Evolutionary conservation across 2,888 invertebrate genomes (phyloP).

Genomic region (Psylliodes chrysocephalus): DNA sequence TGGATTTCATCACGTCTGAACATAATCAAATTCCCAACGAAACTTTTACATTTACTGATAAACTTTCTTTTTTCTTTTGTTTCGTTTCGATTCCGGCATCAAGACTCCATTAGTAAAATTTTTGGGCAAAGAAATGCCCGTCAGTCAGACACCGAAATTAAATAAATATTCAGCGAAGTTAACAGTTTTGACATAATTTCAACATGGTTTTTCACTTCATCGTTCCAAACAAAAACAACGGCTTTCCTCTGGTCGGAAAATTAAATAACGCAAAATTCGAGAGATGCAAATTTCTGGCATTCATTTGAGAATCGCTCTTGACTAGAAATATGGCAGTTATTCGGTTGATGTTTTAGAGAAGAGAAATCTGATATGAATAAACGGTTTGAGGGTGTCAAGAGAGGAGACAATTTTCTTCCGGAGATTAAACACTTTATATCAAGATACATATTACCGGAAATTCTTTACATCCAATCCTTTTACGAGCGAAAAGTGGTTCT

Average conservation of each 20-base stretch:
- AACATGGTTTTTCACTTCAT: constrained; percentile 40
- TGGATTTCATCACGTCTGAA: no score
- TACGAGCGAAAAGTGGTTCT: no score
- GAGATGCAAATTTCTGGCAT: constrained; percentile 34
- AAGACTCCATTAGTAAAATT: constrained; percentile 30
- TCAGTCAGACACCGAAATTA: constrained; percentile 26
- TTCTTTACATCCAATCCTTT: no score
- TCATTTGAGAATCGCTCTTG: constrained; percentile 32
- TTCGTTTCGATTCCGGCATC: constrained; percentile 13
- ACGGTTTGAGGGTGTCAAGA: no score
- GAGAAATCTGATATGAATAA: no score
- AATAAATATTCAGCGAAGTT: constrained; percentile 37
- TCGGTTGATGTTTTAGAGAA: no score
- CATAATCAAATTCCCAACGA: background rate
- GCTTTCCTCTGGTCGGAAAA: constrained; percentile 31
- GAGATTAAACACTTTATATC: no score
- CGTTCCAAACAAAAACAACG: constrained; percentile 39
- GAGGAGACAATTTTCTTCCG: no score
- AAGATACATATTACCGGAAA: no score
- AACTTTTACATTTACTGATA: constrained; percentile 8
- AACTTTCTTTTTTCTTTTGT: no score
- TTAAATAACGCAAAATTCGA: constrained; percentile 34
- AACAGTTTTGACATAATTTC: constrained; percentile 37
- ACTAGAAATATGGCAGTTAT: no score
- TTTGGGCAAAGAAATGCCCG: constrained; percentile 26